Evolutionary conservation across 2,888 invertebrate genomes (phyloP).

Genomic region (Herminia tarsipennalis): DNA sequence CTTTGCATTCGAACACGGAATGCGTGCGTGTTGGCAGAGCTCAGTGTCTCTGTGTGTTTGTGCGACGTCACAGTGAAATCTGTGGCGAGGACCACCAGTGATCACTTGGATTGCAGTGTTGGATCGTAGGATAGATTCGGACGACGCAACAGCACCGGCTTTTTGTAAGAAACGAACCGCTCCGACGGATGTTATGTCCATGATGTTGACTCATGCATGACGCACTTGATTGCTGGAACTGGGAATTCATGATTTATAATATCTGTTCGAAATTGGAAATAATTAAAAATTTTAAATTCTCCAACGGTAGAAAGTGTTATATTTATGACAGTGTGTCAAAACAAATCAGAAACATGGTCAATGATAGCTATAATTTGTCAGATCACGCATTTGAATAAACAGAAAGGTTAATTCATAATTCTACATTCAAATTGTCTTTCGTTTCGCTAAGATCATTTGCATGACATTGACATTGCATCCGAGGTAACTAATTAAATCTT

Average conservation of each 20-base stretch:
- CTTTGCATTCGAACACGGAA: constrained; percentile 71
- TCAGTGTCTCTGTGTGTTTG: constrained; percentile 52
- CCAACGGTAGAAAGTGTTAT: constrained; percentile 20
- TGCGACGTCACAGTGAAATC: constrained; percentile 71
- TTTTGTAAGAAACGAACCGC: constrained; percentile 75
- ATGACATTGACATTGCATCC: constrained; percentile 3
- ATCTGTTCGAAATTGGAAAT: constrained; percentile 37
- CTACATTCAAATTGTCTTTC: constrained; percentile 15
- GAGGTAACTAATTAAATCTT: no score
- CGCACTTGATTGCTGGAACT: constrained; percentile 81
- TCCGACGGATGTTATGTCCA: constrained; percentile 78
- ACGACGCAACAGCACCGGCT: constrained; percentile 61
- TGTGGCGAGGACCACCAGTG: constrained; percentile 68
- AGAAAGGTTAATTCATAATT: constrained; percentile 33
- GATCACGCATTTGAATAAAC: constrained; percentile 24
- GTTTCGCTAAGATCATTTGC: constrained; percentile 11
- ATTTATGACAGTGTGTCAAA: constrained; percentile 8
- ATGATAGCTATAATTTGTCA: constrained; percentile 14
- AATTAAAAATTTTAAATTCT: constrained; percentile 28
- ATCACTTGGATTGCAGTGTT: constrained; percentile 85
- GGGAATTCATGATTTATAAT: constrained; percentile 64
- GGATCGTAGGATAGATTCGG: constrained; percentile 74
- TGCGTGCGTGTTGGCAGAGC: constrained; percentile 72
- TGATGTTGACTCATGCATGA: constrained; percentile 83
- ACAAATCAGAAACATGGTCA: background rate